phyloP scores from a whole-genome alignment of 2,888 invertebrate genomes.

The Ganaspis brasiliensis region DNA sequence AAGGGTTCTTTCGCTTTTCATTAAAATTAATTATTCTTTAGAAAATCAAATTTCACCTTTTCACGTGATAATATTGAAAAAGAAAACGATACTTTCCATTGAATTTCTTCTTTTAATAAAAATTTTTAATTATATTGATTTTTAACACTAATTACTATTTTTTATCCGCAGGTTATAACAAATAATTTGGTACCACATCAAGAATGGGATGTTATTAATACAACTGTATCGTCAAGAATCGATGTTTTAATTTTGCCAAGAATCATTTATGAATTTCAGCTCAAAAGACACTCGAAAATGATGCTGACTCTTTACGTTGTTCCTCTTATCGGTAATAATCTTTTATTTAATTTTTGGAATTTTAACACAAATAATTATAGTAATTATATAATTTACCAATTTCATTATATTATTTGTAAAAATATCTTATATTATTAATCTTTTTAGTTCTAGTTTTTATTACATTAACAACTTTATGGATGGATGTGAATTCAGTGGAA shows the following conservation, averaged over 20 bases:
- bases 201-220: conserved; percentile 5
- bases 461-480: conserved; percentile 83
- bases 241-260: conserved; percentile 82
- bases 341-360: conserved; percentile 4
- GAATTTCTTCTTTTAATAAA: too few relatives aligned
- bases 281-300: conserved; percentile 84
- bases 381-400: too few relatives aligned
- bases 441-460: conserved; percentile 82
- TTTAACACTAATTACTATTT: too few relatives aligned
- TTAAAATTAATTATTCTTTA: not conserved
- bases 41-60: not conserved
- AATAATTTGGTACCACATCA: not conserved
- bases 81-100: too few relatives aligned
- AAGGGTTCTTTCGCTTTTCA: too few relatives aligned
- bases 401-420: too few relatives aligned
- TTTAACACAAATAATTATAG: too few relatives aligned
- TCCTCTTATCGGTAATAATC: conserved; percentile 81
- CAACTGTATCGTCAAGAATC: not conserved
- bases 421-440: not conserved
- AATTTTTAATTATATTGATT: too few relatives aligned
- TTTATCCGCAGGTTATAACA: not conserved
- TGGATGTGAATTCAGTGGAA: conserved; percentile 83
- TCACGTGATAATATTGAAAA: too few relatives aligned
- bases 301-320: conserved; percentile 83
- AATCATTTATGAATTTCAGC: conserved; percentile 82